Evolutionary conservation across 2,797 vertebrate species (phyloP), one percentile per base, ranked within the genome.

Genomic region (Lutjanus campechanus): DNA sequence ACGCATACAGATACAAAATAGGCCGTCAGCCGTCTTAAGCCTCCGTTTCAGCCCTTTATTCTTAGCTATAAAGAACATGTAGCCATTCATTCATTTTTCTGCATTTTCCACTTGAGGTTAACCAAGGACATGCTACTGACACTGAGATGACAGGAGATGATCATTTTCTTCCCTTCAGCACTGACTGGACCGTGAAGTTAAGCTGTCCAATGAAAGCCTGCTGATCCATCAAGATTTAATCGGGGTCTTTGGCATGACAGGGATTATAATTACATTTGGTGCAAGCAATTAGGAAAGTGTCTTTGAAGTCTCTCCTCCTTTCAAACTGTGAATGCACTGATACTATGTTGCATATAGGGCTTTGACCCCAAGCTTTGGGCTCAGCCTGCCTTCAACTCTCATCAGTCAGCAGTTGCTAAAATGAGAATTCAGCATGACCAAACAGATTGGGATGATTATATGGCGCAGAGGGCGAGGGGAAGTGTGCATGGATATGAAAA

Each of bases 251-350:
- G 64, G 51, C 58, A 51, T 64, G 65, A 80, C 77, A 10, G 54
- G 64, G 84, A 90, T 86, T 89, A 60, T 83, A 79, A 88, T 67
- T 77, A 62, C 73, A 72, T 79, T 69, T 67, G 64, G 69, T 82
- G 65, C 46, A 65, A 74, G 78, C 70, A 81, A 86, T 90, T 84
- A 85, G 87, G 68, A 44, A 65, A 62, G 25, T 17, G 67, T 63
- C 79, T 90, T 73, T 89, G 83, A 85, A 83, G 71, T 67, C 44
- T 43, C 15, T 65, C 9, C 47, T 60, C 13, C 44, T 59, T 43
- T 83, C 46, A 56, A 16, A 40, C 36, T 59, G 49, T 58, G 76
- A 72, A 15, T 76, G 62, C 79, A 85, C 54, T 74, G 44, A 70
- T 81, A 20, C 49, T 69, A n/a, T 74, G 72, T 25, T 40, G 50